Conservation (phyloP, 1,140 invertebrate species). For the Papilio polytes region DNA sequence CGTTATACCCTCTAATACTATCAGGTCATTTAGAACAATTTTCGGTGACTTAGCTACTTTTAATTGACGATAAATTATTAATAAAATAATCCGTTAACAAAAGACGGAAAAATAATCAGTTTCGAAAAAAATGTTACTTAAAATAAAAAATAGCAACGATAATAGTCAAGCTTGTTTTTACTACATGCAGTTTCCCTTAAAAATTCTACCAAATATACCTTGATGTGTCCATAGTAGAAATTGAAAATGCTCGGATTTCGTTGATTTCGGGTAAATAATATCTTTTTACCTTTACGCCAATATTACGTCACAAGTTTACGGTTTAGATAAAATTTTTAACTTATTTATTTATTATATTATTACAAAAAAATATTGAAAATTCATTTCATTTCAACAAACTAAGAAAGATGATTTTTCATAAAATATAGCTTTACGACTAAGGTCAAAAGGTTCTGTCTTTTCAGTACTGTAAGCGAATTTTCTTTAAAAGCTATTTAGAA, state of each 20-base stretch:
- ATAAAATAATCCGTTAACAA: neutral
- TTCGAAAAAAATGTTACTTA: too few species aligned
- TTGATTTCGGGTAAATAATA: neutral
- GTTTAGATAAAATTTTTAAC: slow-evolving; percentile 28
- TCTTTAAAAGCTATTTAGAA: slow-evolving; percentile 35
- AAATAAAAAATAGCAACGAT: too few species aligned
- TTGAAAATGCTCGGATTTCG: slow-evolving; percentile 19
- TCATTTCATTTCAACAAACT: slow-evolving; percentile 27
- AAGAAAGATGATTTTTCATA: slow-evolving; percentile 22
- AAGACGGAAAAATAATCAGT: neutral
- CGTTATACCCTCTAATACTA: slow-evolving; percentile 56
- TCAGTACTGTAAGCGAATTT: slow-evolving; percentile 30
- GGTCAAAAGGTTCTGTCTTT: slow-evolving; percentile 4
- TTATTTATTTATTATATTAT: too few species aligned
- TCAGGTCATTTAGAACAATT: slow-evolving; percentile 53
- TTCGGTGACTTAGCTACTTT: slow-evolving; percentile 34
- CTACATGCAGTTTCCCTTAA: neutral
- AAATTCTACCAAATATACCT: neutral
- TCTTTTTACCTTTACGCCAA: slow-evolving; percentile 11
- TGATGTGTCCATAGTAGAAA: slow-evolving; percentile 21
- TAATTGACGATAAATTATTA: neutral
- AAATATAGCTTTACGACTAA: slow-evolving; percentile 15
- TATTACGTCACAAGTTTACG: neutral
- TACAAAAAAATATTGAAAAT: slow-evolving; percentile 26
- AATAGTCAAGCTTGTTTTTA: too few species aligned